Base-by-base conservation (phyloP, 2,113 vertebrate genomes). In the Myrmophylax atrothorax region DNA sequence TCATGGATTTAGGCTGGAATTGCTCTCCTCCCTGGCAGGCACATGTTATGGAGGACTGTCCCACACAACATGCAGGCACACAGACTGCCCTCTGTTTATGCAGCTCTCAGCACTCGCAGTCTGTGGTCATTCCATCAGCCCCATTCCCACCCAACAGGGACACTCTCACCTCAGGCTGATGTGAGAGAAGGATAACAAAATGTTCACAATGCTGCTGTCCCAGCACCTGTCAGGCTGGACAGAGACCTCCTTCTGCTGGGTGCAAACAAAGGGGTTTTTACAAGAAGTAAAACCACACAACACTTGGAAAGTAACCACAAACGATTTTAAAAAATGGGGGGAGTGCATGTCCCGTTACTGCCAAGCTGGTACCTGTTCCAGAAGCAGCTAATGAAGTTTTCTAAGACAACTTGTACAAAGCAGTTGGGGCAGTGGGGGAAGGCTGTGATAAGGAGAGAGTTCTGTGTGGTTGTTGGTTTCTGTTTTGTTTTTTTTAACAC, bases 221-320 rank as follows among this genome's bases (percentile, higher is more conserved):
- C 50, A 95, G 84, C 50, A 94, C 74, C 82, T 80, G n/a, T 69
- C 78, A 77, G 50, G 42, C 12, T 93, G 87, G 87, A 94, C 78
- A 94, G 87, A 93, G 70, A 91, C 7, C 62, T 93, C 58, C 14
- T 93, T 42, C 77, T 82, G 62, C 20, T 60, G 72, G 73, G 46
- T 6, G 2, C 52, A 92, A 91, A 87, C 56, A 64, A 67, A 50
- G 3, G 2, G 12, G 82, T 91, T 83, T 60, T 93, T 68, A 74
- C 73, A 89, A 85, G 40, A 97, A 95, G 15, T 53, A 53, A 89
- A 94, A 85, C 74, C 69, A 85, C 62, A 62, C 53, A 92, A 87
- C n/a, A 77, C 52, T 84, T 87, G 81, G 24, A 84, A 87, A 92
- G 42, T 24, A 78, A 82, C 33, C 47, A 67, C 8, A n/a, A 5